Conservation (phyloP, 53 echinoderm and acorn worm species). For the Patiria pectinifera region DNA sequence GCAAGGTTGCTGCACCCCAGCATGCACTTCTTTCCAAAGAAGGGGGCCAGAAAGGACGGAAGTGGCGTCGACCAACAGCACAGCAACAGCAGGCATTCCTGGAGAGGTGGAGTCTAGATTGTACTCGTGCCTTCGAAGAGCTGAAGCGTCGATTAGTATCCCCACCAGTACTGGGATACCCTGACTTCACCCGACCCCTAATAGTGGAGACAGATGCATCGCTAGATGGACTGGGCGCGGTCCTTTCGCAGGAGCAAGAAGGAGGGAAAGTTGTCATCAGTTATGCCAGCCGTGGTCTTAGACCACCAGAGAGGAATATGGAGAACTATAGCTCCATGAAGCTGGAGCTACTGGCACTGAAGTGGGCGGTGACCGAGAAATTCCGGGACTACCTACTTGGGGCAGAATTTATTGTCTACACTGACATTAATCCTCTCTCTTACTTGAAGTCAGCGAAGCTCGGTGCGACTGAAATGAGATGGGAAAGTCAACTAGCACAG, state of each 20-base stretch:
- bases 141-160: no score
- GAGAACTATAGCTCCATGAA: conserved; percentile 68
- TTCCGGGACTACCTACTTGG: conserved; percentile 71
- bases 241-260: no score
- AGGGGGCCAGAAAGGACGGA: conserved; percentile 40
- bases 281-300: conserved; percentile 62
- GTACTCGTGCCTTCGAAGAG: no score
- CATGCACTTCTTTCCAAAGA: conserved; percentile 47
- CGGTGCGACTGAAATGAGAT: conserved; percentile 57
- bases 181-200: no score
- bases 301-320: conserved; percentile 63
- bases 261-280: conserved; percentile 56
- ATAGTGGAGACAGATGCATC: no score
- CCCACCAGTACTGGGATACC: no score
- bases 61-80: no score
- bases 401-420: conserved; percentile 35
- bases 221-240: no score
- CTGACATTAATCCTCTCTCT: conserved; percentile 65
- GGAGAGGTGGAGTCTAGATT: no score
- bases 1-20: conserved; percentile 45
- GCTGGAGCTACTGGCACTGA: conserved; percentile 59
- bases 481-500: conserved; percentile 43
- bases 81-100: no score
- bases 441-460: conserved; percentile 55
- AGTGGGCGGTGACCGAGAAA: conserved; percentile 64